Evolutionary conservation across 2,113 vertebrate species (phyloP).

Genomic region (Cephalopholis sonnerati): DNA sequence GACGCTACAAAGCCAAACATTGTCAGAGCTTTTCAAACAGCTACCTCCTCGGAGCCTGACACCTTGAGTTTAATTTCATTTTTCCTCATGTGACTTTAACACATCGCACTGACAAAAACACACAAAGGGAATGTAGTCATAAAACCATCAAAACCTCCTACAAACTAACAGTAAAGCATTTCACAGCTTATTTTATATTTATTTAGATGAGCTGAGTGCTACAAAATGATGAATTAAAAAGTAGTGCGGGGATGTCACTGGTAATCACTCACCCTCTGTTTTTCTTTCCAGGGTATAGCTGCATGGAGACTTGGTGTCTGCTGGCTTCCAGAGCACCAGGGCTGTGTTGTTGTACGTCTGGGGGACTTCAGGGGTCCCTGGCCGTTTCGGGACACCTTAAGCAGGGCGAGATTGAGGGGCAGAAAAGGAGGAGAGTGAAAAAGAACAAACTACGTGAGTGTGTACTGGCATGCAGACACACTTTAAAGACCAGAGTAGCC

Average conservation of each 20-base stretch:
- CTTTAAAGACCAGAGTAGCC: neutral
- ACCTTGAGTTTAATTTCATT: neutral
- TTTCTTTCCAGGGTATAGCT: conserved; percentile 91
- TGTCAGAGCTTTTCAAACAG: conserved; percentile 9
- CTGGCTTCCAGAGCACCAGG: conserved; percentile 94
- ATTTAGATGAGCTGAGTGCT: neutral
- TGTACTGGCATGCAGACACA: neutral
- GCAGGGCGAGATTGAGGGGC: too few relatives aligned
- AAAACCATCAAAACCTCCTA: neutral
- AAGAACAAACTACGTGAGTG: neutral
- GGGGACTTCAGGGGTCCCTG: conserved; percentile 92
- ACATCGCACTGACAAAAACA: neutral
- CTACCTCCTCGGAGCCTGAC: neutral
- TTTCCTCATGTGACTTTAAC: neutral
- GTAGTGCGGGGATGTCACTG: neutral
- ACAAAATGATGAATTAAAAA: neutral
- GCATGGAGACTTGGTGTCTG: conserved; percentile 90
- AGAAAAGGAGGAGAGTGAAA: neutral
- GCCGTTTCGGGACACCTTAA: conserved; percentile 90
- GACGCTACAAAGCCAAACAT: neutral
- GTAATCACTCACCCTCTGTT: conserved; percentile 81
- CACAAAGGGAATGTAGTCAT: neutral
- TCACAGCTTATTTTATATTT: neutral
- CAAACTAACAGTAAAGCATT: neutral
- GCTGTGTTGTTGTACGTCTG: conserved; percentile 95